Evolutionary conservation across 1,140 invertebrate genomes (phyloP), one percentile per base, ranked within the genome.

Genomic region (Hyles euphorbiae): DNA sequence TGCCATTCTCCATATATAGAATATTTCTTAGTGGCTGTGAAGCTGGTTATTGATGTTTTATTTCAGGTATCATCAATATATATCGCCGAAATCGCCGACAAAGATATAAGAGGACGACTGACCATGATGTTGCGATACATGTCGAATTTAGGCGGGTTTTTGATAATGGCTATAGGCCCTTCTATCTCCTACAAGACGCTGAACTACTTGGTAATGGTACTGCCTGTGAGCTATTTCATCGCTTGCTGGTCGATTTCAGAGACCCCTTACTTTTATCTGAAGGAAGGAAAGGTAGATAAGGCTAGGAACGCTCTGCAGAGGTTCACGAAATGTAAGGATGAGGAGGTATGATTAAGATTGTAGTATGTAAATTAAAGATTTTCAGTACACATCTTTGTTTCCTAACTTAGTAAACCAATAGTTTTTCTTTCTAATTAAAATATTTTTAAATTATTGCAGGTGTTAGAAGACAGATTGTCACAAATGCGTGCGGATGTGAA

Each of bases 171-270:
- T 9, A 51, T 76, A 4, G 93, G 93, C 0, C 87, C 90, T 0
- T 91, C 88, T 55, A 78, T 91, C 0, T 70, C 79, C 0, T 91
- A 90, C 67, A 32, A 81, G 0, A 68, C 62, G 3, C 53, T 91
- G 1, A 89, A 92, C 5, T 87, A 82, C 48, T 73, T 78, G 33
- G 82, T 87, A 12, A 36, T 64, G 36, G 70, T 32, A n/a, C 65
- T 44, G n/a, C 87, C 93, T 0, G 45, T 91, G 0, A 49, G 91
- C 2, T 91, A 92, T 58, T 84, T 93, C 22, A 6, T 91, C 0
- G 86, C 87, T 0, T 93, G 93, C 68, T 76, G 80, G 34, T 93
- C 90, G 81, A 92, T 95, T 81, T 94, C 94, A 0, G 95, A 96
- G 78, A 94, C 94, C 0, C 94, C 95, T 0, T 91, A 94, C 58